Evolutionary conservation across 2,888 invertebrate genomes (phyloP).

Genomic region (Phalera bucephala): DNA sequence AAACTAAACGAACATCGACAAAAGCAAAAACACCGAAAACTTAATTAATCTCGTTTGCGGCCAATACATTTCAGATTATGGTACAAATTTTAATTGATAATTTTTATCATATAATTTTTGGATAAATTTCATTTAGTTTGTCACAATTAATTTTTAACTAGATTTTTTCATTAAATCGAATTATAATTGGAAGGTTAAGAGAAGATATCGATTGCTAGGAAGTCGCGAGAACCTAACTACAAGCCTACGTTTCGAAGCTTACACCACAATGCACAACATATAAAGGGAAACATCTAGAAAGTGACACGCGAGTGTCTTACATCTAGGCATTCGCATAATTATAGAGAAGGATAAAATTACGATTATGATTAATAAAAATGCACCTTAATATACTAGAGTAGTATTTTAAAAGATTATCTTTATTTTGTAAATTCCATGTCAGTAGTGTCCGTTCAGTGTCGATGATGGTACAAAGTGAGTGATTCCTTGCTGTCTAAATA

Average conservation of each 20-base stretch:
- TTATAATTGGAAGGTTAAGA: conserved; percentile 76
- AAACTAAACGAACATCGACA: conserved; percentile 62
- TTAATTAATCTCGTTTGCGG: conserved; percentile 33
- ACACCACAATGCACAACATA: conserved; percentile 76
- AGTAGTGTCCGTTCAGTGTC: conserved; percentile 31
- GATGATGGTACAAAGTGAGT: conserved; percentile 19
- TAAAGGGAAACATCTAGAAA: conserved; percentile 73
- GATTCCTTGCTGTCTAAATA: conserved; percentile 29
- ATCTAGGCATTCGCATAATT: conserved; percentile 67
- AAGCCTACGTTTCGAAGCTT: conserved; percentile 72
- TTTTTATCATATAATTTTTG: conserved; percentile 30
- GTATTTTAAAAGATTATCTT: conserved; percentile 61
- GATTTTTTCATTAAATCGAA: conserved; percentile 51
- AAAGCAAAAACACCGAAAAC: conserved; percentile 58
- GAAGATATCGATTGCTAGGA: conserved; percentile 77
- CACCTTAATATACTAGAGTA: conserved; percentile 70
- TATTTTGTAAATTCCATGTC: conserved; percentile 46
- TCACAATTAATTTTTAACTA: conserved; percentile 58
- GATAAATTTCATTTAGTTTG: conserved; percentile 52
- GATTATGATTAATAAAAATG: conserved; percentile 75
- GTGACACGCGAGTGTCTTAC: conserved; percentile 68
- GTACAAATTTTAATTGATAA: conserved; percentile 33
- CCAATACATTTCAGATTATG: conserved; percentile 28
- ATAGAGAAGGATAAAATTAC: conserved; percentile 76
- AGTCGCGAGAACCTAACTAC: conserved; percentile 79